A percentile compares a stretch with the other conserved stretches of the same genome.
These are phyloP conservation scores for Chrysaora quinquecirrha DNA, from an alignment of 30 jellyfish, hydroid and myxozoan species.

Conservation along the genomic window DNA sequence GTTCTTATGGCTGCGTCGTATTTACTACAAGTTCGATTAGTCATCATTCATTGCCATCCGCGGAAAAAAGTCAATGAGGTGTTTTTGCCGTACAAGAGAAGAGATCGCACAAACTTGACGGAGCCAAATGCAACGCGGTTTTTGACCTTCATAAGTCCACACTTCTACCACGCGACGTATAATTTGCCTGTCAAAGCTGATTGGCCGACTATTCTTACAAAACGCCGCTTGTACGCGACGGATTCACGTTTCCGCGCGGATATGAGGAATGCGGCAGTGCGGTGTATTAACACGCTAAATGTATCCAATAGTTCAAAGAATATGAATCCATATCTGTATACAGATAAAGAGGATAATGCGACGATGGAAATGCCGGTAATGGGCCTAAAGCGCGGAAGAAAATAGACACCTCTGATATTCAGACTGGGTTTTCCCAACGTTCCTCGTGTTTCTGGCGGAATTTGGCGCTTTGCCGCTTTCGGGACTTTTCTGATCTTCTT, in stretches of 20 bases:
- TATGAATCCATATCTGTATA: neutral
- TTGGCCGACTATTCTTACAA: constrained; percentile 85
- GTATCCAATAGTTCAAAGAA: constrained; percentile 37
- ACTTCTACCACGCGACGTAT: constrained; percentile 76
- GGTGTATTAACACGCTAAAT: constrained; percentile 67
- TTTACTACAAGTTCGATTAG: constrained; percentile 66
- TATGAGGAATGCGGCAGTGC: constrained; percentile 88
- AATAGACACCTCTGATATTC: too few relatives aligned
- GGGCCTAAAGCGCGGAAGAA: constrained; percentile 81
- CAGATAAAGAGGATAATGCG: constrained; percentile 65
- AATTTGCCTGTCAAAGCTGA: constrained; percentile 83
- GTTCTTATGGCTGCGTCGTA: constrained; percentile 86
- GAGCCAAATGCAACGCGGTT: constrained; percentile 54
- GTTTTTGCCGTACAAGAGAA: constrained; percentile 57
- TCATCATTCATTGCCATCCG: constrained; percentile 83
- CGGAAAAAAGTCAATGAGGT: constrained; percentile 71
- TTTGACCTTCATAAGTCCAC: constrained; percentile 84
- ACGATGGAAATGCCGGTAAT: constrained; percentile 86
- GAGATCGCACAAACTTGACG: neutral
- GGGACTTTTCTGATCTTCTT: too few relatives aligned
- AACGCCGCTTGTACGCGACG: constrained; percentile 88
- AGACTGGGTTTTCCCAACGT: neutral
- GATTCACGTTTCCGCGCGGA: constrained; percentile 85
- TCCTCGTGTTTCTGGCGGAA: too few relatives aligned
- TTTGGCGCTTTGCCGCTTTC: too few relatives aligned